phyloP scores from a whole-genome alignment of 2,888 invertebrate genomes.

The Troglohyphantes excavatus region DNA sequence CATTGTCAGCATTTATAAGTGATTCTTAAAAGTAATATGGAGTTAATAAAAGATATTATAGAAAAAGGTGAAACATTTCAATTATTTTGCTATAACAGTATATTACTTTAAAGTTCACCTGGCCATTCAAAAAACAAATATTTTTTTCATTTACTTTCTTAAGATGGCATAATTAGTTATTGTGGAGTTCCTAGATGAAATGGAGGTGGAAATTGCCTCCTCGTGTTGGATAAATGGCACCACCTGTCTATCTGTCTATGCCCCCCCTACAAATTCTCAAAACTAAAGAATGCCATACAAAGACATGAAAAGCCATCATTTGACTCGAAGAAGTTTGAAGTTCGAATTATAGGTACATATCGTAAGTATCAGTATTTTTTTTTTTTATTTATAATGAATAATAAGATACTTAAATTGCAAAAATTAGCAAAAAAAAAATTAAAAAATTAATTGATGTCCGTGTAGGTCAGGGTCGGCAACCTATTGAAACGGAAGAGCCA shows the following conservation, averaged over 20 bases:
- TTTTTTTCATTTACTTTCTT: too few species aligned
- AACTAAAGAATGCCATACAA: neutral
- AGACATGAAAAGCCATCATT: neutral
- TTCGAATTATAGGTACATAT: neutral
- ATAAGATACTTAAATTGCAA: too few species aligned
- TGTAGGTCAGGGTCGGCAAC: too few species aligned
- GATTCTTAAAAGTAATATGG: neutral
- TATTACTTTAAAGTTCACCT: neutral
- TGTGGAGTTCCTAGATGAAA: too few species aligned
- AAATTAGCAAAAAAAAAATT: too few species aligned
- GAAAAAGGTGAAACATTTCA: neutral
- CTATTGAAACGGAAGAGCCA: too few species aligned
- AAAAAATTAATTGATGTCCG: too few species aligned
- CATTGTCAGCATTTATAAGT: neutral
- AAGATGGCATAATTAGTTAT: too few species aligned
- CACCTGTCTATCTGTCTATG: too few species aligned
- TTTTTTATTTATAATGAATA: too few species aligned
- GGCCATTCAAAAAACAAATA: neutral
- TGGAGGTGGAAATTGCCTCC: neutral
- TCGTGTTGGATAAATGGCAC: neutral
- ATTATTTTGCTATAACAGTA: neutral
- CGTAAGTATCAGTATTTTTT: neutral
- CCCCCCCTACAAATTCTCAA: too few species aligned
- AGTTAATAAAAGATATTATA: neutral
- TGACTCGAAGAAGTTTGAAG: neutral